Conservation (phyloP, 1,140 invertebrate species). For the Eriocheir sinensis region DNA sequence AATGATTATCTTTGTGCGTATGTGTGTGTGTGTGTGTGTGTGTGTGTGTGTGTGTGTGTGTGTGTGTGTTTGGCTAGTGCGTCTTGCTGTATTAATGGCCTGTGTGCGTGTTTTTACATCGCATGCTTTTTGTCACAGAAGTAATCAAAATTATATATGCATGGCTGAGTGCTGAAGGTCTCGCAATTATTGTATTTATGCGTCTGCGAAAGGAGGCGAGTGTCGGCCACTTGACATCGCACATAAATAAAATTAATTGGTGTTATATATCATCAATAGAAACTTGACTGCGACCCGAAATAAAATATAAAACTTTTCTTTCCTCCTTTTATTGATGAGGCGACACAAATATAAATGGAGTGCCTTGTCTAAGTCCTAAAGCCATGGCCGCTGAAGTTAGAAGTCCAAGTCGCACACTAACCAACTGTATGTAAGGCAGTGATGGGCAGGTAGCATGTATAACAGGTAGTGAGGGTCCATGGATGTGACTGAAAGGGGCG, state of each 20-base stretch:
- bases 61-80: neutral
- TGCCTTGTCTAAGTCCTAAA: too few species aligned
- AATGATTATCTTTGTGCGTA: too few species aligned
- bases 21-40: neutral
- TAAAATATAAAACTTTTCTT: too few species aligned
- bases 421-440: too few species aligned
- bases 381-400: too few species aligned
- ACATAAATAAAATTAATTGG: neutral
- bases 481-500: too few species aligned
- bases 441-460: too few species aligned
- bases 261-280: neutral
- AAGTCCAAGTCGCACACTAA: too few species aligned
- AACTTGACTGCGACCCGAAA: neutral
- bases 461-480: too few species aligned
- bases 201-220: neutral
- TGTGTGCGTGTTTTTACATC: neutral
- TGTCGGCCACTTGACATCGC: neutral
- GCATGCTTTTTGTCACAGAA: neutral
- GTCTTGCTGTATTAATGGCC: neutral
- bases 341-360: too few species aligned
- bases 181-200: neutral
- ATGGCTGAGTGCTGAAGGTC: neutral
- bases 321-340: too few species aligned
- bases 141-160: neutral
- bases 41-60: neutral